phyloP scores from a whole-genome alignment of 2,113 vertebrate genomes.

The Triplophysa siluroides region DNA sequence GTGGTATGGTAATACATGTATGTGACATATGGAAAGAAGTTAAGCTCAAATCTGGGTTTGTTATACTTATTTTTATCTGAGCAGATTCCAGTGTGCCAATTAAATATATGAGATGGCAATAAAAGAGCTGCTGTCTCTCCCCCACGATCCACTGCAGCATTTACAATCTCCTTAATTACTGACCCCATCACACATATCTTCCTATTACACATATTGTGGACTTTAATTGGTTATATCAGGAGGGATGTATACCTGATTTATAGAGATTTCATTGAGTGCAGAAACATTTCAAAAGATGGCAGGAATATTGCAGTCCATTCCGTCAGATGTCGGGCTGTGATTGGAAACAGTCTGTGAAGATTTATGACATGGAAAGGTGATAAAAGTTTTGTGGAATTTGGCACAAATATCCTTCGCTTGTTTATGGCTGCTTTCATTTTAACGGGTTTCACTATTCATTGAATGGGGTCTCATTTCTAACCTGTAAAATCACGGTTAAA shows the following conservation, averaged over 20 bases:
- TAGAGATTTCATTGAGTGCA: constrained; percentile 29
- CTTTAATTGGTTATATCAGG: constrained; percentile 20
- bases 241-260: constrained; percentile 31
- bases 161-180: constrained; percentile 22
- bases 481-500: constrained; percentile 64
- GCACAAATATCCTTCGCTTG: constrained; percentile 27
- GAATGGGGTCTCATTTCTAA: constrained; percentile 31
- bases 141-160: not conserved
- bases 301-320: not conserved
- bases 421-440: constrained; percentile 58
- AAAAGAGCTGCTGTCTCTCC: constrained; percentile 10
- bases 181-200: constrained; percentile 5
- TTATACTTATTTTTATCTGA: constrained; percentile 12
- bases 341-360: not conserved
- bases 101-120: not conserved
- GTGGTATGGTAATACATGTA: not conserved
- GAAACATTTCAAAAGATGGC: constrained; percentile 15
- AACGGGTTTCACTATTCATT: constrained; percentile 9
- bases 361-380: constrained; percentile 18
- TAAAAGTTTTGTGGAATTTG: constrained; percentile 47
- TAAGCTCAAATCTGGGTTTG: not conserved
- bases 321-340: constrained; percentile 20
- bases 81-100: constrained; percentile 21
- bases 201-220: not conserved
- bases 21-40: not conserved